Evolutionary conservation across 1,140 invertebrate species (phyloP).

Genomic region (Diprion similis): DNA sequence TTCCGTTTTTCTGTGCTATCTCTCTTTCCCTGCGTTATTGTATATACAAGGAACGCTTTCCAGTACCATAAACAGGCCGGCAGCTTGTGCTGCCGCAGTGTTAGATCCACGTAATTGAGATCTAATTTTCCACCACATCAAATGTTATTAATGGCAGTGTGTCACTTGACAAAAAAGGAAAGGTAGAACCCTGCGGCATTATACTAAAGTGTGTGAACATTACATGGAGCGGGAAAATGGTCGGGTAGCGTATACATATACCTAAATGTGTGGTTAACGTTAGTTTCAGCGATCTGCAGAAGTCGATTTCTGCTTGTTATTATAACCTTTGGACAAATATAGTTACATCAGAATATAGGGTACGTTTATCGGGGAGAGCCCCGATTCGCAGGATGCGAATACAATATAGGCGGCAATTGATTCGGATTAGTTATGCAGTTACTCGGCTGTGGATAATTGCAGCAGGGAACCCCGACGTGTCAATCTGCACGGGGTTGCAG

Average conservation of each 20-base stretch:
- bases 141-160: conserved; percentile 51
- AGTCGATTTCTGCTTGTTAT: no score
- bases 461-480: conserved; percentile 3
- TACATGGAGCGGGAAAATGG: not conserved
- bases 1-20: conserved; percentile 5
- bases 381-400: conserved; percentile 24
- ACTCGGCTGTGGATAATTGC: conserved; percentile 51
- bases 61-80: not conserved
- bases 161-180: not conserved
- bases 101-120: conserved; percentile 54
- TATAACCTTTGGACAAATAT: not conserved
- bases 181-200: not conserved
- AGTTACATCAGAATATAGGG: not conserved
- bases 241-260: not conserved
- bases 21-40: conserved; percentile 6
- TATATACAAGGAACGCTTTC: not conserved
- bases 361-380: conserved; percentile 3
- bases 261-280: not conserved
- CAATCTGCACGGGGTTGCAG: not conserved
- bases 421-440: conserved; percentile 54
- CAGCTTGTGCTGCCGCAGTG: conserved; percentile 10
- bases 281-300: not conserved
- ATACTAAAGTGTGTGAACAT: not conserved
- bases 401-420: conserved; percentile 44
- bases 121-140: conserved; percentile 59